A percentile compares a stretch with the other conserved stretches of the same genome.
Conservation (phyloP, 2,113 vertebrate genomes). For the sheep (Ovis aries) region DNA sequence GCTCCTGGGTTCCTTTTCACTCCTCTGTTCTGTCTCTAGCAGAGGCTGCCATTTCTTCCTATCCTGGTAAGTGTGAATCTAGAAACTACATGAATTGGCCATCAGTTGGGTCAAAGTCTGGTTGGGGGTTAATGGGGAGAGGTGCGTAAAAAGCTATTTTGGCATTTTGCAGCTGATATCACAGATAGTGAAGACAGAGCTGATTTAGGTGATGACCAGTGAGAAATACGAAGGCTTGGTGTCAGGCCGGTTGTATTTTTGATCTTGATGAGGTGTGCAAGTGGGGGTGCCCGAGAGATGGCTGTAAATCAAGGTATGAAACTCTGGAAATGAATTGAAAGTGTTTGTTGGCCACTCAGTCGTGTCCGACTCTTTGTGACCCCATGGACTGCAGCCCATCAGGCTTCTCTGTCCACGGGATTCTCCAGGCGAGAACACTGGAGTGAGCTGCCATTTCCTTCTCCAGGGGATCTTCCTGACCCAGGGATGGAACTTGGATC, state of each 20-base stretch:
- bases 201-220: neutral
- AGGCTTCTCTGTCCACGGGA: neutral
- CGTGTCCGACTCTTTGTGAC: neutral
- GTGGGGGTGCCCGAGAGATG: neutral
- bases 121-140: neutral
- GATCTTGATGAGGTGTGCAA: neutral
- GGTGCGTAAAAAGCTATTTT: neutral
- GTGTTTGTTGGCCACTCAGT: neutral
- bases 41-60: neutral
- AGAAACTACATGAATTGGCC: neutral
- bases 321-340: neutral
- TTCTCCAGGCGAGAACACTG: neutral
- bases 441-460: neutral
- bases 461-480: neutral
- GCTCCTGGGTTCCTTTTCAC: neutral
- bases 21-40: neutral
- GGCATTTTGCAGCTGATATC: neutral
- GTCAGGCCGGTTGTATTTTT: neutral
- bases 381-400: neutral
- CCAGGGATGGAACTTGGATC: neutral
- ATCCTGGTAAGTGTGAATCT: neutral
- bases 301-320: neutral
- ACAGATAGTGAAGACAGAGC: neutral
- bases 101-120: neutral
- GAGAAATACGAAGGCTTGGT: neutral